Evolutionary conservation across 2,113 vertebrate species (phyloP), one percentile per base, ranked within the genome.

Genomic region (Prunella fulvescens): DNA sequence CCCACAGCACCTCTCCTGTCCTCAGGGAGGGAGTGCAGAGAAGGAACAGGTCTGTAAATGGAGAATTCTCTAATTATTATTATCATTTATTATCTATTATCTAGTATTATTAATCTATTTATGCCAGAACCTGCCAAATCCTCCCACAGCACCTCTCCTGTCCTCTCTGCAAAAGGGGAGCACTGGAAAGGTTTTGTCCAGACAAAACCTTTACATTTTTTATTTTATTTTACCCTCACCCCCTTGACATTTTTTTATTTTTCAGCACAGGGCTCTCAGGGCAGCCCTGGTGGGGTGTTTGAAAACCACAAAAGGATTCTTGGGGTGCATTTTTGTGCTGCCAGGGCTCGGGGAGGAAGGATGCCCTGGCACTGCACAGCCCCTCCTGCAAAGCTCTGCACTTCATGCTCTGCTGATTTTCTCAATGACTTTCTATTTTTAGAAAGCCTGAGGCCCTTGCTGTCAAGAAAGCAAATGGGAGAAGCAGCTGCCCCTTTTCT

Each of bases 361-460:
- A 17, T 42, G 54, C n/a, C 50, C 85, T 10, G 28, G 14, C 74
- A 3, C 81, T 22, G 88, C 93, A 31, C 7, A 76, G 86, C 37
- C 88, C 95, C 91, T 95, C 95, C 94, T 92, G 92, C 86, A 82
- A 80, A 89, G 92, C 95, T 70, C 60, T 67, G 94, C 88, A 88
- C 70, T 96, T 97, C 96, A 97, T 12, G 93, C 97, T 96, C 95
- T 86, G 94, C 26, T 97, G 96, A 84, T 94, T 97, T 96, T 97
- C 97, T 97, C 96, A 96, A 96, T 95, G 97, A 96, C 96, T 97
- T 97, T 93, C 96, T 97, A 97, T 97, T 97, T 97, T 88, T 93
- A 97, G 96, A 39, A 81, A 94, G 92, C 96, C 92, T 74, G 48
- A 86, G 92, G 96, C 96, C 94, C 69, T 90, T 0, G 40, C 92